Evolutionary conservation across 2,113 vertebrate species (phyloP).

Genomic region (Platysteira castanea): DNA sequence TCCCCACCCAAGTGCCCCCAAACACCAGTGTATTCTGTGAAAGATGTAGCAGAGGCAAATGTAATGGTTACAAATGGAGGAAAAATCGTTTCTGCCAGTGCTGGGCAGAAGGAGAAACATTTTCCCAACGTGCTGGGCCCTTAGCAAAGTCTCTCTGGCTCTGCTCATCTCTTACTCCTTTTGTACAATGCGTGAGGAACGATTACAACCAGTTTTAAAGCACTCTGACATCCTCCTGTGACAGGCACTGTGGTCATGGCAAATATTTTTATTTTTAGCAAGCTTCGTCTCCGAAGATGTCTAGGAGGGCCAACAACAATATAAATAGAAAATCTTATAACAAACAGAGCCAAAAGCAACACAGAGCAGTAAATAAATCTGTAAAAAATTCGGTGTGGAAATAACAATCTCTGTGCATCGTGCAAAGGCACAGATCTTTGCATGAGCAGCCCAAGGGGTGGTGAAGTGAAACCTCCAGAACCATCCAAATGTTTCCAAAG

Average conservation of each 20-base stretch:
- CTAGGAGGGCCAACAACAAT: constrained; percentile 9
- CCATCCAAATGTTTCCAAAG: background rate
- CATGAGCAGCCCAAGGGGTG: background rate
- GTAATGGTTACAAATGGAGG: accelerated
- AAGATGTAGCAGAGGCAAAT: background rate
- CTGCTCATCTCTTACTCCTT: background rate
- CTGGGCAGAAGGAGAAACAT: background rate
- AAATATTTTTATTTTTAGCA: constrained; percentile 51
- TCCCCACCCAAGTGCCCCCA: background rate
- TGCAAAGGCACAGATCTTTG: background rate
- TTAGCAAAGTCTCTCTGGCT: background rate
- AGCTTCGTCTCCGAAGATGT: background rate
- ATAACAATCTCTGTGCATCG: background rate
- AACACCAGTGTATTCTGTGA: accelerated
- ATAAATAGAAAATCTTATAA: constrained; percentile 7
- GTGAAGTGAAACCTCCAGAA: background rate
- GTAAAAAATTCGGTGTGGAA: background rate
- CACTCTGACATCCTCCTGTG: background rate
- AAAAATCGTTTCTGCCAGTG: background rate
- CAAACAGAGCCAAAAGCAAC: background rate
- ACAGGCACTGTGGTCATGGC: background rate
- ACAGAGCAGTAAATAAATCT: constrained; percentile 3
- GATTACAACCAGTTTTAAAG: background rate
- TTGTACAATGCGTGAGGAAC: background rate
- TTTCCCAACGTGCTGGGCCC: accelerated